A percentile compares a stretch with the other conserved stretches of the same genome.
These are phyloP conservation scores for Hipparchia sbordonii DNA, from an alignment of 2,888 invertebrate genomes.

Conservation along the genomic window DNA sequence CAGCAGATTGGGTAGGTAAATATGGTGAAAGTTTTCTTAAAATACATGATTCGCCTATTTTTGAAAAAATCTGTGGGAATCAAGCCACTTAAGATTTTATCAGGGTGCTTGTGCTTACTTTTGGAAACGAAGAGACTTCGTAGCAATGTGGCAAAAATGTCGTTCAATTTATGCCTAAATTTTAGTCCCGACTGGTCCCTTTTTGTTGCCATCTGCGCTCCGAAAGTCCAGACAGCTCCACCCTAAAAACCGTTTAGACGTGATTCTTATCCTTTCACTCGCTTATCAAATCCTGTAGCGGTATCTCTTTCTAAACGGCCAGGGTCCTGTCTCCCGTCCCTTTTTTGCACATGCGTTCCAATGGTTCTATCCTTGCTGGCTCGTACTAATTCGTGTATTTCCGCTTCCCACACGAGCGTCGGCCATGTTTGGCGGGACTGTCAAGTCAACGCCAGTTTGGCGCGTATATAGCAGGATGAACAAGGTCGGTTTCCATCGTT, in stretches of 20 bases:
- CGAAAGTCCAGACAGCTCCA: conserved; percentile 81
- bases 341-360: conserved; percentile 67
- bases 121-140: conserved; percentile 56
- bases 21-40: background rate
- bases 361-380: conserved; percentile 74
- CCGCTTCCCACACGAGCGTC: conserved; percentile 79
- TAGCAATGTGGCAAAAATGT: conserved; percentile 77
- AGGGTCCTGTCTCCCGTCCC: conserved; percentile 74
- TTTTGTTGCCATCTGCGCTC: conserved; percentile 81
- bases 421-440: conserved; percentile 82
- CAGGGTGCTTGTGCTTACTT: conserved; percentile 8
- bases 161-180: conserved; percentile 81
- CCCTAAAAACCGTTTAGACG: conserved; percentile 80
- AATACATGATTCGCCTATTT: background rate
- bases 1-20: no score
- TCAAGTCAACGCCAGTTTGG: conserved; percentile 80
- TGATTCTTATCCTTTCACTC: conserved; percentile 73
- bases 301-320: conserved; percentile 72
- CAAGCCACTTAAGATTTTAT: background rate
- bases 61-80: background rate
- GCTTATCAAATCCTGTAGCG: conserved; percentile 63
- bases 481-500: conserved; percentile 69
- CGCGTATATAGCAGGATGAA: conserved; percentile 69
- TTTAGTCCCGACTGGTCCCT: conserved; percentile 75
- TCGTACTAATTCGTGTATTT: conserved; percentile 80